Evolutionary conservation across 2,888 invertebrate species (phyloP).

Genomic region (Sminthurinus aureus): DNA sequence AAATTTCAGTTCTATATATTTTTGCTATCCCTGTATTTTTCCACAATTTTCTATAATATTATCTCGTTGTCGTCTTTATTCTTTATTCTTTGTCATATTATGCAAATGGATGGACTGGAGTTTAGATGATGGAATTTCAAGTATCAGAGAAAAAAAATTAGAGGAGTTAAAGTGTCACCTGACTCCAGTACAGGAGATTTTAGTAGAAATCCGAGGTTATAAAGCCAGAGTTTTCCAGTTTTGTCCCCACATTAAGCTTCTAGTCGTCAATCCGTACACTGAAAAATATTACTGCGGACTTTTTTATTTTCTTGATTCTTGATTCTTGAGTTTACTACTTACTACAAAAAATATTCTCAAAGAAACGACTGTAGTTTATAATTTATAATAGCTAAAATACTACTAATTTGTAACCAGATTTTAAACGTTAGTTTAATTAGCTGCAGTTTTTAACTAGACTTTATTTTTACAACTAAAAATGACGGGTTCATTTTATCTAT

Average conservation of each 20-base stretch:
- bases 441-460: slow-evolving; percentile 21
- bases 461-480: not conserved
- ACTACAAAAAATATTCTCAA: not conserved
- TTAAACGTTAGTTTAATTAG: not conserved
- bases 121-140: not conserved
- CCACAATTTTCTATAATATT: too few relatives aligned
- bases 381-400: too few relatives aligned
- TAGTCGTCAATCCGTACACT: not conserved
- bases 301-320: not conserved
- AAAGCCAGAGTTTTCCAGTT: not conserved
- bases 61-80: not conserved
- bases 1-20: too few relatives aligned
- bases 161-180: not conserved
- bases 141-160: too few relatives aligned
- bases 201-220: not conserved
- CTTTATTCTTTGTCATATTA: not conserved
- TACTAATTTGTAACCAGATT: not conserved
- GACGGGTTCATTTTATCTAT: slow-evolving; percentile 15
- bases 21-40: too few relatives aligned
- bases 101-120: not conserved
- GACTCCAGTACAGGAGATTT: not conserved
- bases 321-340: too few relatives aligned
- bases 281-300: not conserved
- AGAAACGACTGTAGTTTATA: not conserved
- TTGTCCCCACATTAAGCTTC: not conserved